These are phyloP conservation scores for Marcusenius ussheri DNA, from an alignment of 2,113 vertebrate genomes.

Conservation along the genomic window DNA sequence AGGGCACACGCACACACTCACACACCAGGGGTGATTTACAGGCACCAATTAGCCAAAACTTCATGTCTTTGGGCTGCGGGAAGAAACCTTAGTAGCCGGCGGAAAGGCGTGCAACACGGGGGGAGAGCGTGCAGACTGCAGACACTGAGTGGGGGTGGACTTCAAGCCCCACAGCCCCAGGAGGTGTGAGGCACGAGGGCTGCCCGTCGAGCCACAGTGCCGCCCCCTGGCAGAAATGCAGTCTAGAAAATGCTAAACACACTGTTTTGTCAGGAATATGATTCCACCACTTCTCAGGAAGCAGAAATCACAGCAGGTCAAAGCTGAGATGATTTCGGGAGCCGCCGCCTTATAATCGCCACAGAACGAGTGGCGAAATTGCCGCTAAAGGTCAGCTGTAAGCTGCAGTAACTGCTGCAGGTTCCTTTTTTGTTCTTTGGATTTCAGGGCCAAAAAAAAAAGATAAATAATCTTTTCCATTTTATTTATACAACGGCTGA, in stretches of 20 bases:
- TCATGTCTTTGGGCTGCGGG: not conserved
- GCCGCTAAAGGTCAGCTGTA: conserved; percentile 57
- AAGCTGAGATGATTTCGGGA: not conserved
- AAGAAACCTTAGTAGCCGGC: not conserved
- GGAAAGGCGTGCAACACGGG: not conserved
- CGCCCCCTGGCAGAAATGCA: not conserved
- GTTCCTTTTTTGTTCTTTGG: conserved; percentile 57
- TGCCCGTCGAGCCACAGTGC: not conserved
- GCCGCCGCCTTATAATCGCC: conserved; percentile 56
- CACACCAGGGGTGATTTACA: not conserved
- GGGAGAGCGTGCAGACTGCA: not conserved
- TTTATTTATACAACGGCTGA: conserved; percentile 46
- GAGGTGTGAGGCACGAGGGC: not conserved
- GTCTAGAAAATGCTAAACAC: not conserved
- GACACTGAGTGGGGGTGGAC: not conserved
- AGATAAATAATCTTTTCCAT: conserved; percentile 38
- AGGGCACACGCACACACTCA: not conserved
- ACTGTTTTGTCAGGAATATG: conserved; percentile 1
- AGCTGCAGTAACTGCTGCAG: conserved; percentile 48
- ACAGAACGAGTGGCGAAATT: conserved; percentile 44
- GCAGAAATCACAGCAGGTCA: not conserved
- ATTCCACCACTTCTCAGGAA: not conserved
- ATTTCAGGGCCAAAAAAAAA: conserved; percentile 27
- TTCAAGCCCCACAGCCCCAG: not conserved
- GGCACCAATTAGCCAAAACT: not conserved